These are phyloP conservation scores for Luperina nickerlii DNA, from an alignment of 2,888 invertebrate genomes.

Conservation along the genomic window DNA sequence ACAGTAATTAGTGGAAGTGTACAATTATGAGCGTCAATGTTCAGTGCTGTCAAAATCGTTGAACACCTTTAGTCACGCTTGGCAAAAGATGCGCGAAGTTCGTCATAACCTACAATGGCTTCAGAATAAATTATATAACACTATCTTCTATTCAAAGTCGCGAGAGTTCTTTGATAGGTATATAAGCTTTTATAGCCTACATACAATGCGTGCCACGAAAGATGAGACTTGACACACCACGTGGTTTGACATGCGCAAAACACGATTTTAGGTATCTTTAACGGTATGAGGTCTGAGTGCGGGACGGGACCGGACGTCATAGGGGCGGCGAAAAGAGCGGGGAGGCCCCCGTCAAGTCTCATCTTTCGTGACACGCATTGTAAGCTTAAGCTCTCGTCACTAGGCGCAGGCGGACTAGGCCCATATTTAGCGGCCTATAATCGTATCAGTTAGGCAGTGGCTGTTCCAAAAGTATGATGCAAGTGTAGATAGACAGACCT, in stretches of 20 bases:
- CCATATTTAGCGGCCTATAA: not conserved
- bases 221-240: too few relatives aligned
- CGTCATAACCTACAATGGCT: not conserved
- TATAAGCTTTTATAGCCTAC: not conserved
- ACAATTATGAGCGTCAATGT: slow-evolving; percentile 42
- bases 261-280: too few relatives aligned
- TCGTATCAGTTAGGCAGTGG: not conserved
- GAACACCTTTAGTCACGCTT: slow-evolving; percentile 28
- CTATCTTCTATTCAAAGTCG: slow-evolving; percentile 1
- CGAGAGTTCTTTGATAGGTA: not conserved
- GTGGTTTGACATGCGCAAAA: too few relatives aligned
- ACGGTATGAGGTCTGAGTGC: too few relatives aligned
- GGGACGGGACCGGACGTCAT: too few relatives aligned
- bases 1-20: too few relatives aligned
- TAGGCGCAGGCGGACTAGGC: too few relatives aligned
- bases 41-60: slow-evolving; percentile 23
- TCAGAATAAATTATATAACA: slow-evolving; percentile 12
- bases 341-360: too few relatives aligned
- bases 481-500: not conserved
- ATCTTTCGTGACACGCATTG: too few relatives aligned
- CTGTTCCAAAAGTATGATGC: not conserved
- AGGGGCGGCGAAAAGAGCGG: too few relatives aligned
- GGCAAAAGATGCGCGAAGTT: slow-evolving; percentile 27
- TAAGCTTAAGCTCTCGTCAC: not conserved
- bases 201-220: too few relatives aligned